Conservation (phyloP, 1,140 invertebrate genomes). For the Trachymyrmex septentrionalis region DNA sequence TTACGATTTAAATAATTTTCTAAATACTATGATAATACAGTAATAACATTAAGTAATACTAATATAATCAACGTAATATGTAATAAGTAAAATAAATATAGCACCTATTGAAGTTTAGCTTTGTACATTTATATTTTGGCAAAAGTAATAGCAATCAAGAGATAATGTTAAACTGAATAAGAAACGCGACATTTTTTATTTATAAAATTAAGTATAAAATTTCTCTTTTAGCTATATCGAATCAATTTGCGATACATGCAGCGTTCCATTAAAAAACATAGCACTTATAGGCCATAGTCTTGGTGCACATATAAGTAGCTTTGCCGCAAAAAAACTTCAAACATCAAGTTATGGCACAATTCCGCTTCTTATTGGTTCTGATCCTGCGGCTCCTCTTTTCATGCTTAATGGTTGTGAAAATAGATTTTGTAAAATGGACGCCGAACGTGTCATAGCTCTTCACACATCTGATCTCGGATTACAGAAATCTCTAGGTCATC, state of each 20-base stretch:
- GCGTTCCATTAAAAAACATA: neutral
- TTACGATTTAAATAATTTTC: neutral
- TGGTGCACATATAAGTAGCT: conserved; percentile 55
- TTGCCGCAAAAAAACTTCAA: conserved; percentile 31
- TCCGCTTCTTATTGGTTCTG: neutral
- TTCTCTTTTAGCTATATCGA: conserved; percentile 24
- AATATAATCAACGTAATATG: neutral
- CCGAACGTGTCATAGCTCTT: conserved; percentile 13
- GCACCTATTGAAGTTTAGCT: neutral
- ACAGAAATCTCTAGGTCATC: neutral
- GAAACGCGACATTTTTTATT: neutral
- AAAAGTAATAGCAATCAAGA: neutral
- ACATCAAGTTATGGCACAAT: neutral
- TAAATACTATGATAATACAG: neutral
- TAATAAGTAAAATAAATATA: neutral
- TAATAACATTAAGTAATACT: neutral
- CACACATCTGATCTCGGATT: conserved; percentile 42
- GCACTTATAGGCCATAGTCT: conserved; percentile 62
- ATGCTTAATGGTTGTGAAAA: rapidly evolving
- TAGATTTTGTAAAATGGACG: conserved; percentile 38
- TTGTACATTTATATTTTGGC: neutral
- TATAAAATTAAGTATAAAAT: neutral
- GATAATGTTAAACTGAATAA: neutral
- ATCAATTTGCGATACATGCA: neutral
- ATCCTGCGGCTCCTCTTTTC: conserved; percentile 54